Evolutionary conservation across 53 echinoderm and acorn worm species (phyloP), one percentile per base, ranked within the genome.

Genomic region (Arbacia lixula): DNA sequence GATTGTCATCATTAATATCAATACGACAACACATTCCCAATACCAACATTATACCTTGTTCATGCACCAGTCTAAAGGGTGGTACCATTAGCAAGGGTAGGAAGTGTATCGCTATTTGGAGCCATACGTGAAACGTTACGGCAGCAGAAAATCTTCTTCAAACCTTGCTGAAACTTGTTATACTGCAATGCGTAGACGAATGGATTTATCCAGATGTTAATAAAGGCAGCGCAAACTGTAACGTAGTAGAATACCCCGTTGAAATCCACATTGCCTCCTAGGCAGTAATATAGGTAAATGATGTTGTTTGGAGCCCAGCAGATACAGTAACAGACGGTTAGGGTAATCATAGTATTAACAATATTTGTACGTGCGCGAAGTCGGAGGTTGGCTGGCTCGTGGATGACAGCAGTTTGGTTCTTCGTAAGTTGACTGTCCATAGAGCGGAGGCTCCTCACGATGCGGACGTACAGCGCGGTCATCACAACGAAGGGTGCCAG

Each of bases 141-240:
- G 75, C 79, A 60, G 11, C 79, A 40, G 40, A 79, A 79, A 22
- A 60, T 77, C 17, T 6, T 33, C 68, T 39, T 64, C n/a, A 89
- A 56, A 35, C 84, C 89, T 28, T 58, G 51, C 34, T 85, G 91
- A 28, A 91, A 91, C 39, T 85, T 84, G 16, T 40, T 54, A 42
- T 84, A 88, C 60, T 88, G 87, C 9, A 88, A 79, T 3, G 88
- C 53, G 31, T 91, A 91, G 19, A 91, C 68, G 38, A 88, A 85
- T 2, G 92, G 92, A 66, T 91, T 91, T 17, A 85, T 79, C 57
- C 88, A 88, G 71, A 88, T 85, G 57, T 88, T 91, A 0, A 71
- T 22, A 46, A 85, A 63, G 19, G 88, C 88, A 16, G 71, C 53
- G 72, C 78, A 60, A 31, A 91, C 58, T 25, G 88, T 85, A 20